A percentile compares a stretch with the other conserved stretches of the same genome.
These are phyloP conservation scores for Luidia sarsii DNA, from an alignment of 53 echinoderm and acorn worm genomes.

Conservation along the genomic window DNA sequence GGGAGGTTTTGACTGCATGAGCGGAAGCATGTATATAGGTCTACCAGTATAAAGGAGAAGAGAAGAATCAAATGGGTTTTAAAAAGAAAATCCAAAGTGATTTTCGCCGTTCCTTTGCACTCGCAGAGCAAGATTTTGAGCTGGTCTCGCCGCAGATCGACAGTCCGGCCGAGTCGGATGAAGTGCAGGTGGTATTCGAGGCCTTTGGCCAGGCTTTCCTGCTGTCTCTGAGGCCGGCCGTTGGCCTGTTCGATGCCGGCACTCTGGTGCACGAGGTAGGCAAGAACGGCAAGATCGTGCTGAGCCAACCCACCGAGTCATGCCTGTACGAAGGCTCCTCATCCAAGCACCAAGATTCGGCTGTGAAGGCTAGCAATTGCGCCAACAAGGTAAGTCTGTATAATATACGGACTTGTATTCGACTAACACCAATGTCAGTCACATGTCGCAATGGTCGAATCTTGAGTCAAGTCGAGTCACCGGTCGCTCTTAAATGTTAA, in stretches of 20 bases:
- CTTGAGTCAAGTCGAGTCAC: too few relatives aligned
- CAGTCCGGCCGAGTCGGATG: neutral
- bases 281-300: constrained; percentile 44
- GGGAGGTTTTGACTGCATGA: too few relatives aligned
- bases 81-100: too few relatives aligned
- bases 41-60: too few relatives aligned
- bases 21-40: too few relatives aligned
- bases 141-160: constrained; percentile 21
- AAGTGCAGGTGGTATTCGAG: neutral
- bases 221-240: constrained; percentile 13
- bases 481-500: too few relatives aligned
- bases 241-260: constrained; percentile 55
- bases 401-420: too few relatives aligned
- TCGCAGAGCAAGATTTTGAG: constrained; percentile 40
- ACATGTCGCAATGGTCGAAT: too few relatives aligned
- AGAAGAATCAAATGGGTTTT: too few relatives aligned
- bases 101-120: neutral
- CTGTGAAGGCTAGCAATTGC: constrained; percentile 44
- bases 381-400: constrained; percentile 56
- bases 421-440: too few relatives aligned
- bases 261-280: constrained; percentile 58
- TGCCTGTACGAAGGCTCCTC: constrained; percentile 35
- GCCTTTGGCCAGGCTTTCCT: constrained; percentile 47
- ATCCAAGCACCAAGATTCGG: constrained; percentile 10
- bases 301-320: constrained; percentile 48